These are phyloP conservation scores for Piscicola geometra DNA, from an alignment of 2,888 invertebrate genomes.

Conservation along the genomic window DNA sequence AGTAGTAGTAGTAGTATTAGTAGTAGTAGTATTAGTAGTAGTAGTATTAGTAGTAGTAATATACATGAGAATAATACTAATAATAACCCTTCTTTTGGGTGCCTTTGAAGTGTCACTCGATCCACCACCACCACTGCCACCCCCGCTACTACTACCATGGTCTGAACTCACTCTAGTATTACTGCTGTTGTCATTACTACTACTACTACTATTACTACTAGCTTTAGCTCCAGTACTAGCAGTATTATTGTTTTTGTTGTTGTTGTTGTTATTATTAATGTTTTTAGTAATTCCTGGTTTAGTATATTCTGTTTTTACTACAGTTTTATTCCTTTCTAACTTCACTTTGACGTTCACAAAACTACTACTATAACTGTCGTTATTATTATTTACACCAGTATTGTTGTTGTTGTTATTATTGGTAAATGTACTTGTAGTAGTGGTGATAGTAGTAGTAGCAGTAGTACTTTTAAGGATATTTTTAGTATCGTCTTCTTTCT, in stretches of 20 bases:
- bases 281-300: neutral
- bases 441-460: neutral
- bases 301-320: neutral
- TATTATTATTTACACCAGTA: neutral
- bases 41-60: neutral
- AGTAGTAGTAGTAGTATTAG: neutral
- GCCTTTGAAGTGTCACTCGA: neutral
- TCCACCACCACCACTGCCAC: neutral
- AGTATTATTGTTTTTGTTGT: neutral
- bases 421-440: neutral
- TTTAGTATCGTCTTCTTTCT: neutral
- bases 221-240: neutral
- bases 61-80: neutral
- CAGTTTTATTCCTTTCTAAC: neutral
- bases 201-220: neutral
- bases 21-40: neutral
- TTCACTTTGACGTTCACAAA: neutral
- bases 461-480: neutral
- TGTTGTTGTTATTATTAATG: neutral
- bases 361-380: neutral
- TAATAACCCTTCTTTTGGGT: constrained; percentile 1
- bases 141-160: neutral
- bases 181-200: neutral
- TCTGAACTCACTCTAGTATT: neutral
- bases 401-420: neutral